A percentile compares a stretch with the other conserved stretches of the same genome.
These are phyloP conservation scores for Coturnix japonica DNA, from an alignment of 2,113 vertebrate species.

Conservation along the genomic window DNA sequence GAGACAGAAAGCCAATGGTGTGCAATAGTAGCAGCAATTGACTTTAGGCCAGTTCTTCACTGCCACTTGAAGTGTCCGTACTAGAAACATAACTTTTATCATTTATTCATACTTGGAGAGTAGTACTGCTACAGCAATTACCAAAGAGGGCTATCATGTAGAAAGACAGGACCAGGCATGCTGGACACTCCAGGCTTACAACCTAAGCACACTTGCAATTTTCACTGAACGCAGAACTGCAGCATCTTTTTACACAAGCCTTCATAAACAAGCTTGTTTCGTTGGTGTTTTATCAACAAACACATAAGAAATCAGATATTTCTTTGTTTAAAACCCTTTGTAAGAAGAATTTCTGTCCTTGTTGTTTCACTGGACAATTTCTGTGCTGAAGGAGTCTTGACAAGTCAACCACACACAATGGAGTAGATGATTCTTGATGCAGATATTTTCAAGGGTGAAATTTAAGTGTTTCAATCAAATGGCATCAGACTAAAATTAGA, in stretches of 20 bases:
- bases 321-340: background rate
- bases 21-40: background rate
- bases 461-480: background rate
- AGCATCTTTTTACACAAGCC: background rate
- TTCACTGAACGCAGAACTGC: background rate
- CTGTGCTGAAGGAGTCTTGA: background rate
- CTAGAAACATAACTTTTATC: background rate
- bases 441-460: background rate
- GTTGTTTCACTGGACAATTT: background rate
- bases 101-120: background rate
- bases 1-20: background rate
- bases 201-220: background rate
- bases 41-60: background rate
- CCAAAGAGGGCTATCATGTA: background rate
- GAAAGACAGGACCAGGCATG: background rate
- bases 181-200: background rate
- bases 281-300: conserved; percentile 14
- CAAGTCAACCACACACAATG: background rate
- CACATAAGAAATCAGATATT: background rate
- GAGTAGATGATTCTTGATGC: background rate
- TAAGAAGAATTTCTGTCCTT: background rate
- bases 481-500: background rate
- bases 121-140: background rate
- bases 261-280: background rate
- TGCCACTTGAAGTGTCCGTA: background rate